Base-by-base conservation (phyloP, 2,888 invertebrate genomes). In the Dicranocentrus wangi region DNA sequence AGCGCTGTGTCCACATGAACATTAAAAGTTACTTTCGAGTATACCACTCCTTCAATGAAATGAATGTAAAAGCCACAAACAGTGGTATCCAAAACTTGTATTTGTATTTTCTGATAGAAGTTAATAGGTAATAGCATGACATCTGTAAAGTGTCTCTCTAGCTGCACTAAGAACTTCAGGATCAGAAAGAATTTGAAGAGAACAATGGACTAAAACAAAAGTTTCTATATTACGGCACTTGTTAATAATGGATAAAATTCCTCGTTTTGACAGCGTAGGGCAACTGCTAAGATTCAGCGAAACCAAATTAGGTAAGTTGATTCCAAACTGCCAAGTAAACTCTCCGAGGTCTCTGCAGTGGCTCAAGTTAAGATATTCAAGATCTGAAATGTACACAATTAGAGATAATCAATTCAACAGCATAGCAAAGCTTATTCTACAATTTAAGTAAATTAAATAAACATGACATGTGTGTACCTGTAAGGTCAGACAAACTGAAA, bases 171-270 rank as follows among this genome's bases (percentile, higher is more conserved):
- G 27, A 2, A 79, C 68, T 55, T 79, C 79, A 8, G 72, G 3
- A 60, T 76, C 71, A 27, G 71, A 53, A 2, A 82, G 10, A 28
- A 70, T 76, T 53, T 55, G 51, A 8, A 28, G 58, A 0, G 76
- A 55, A n/a, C 71, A 76, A 27, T 65, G 70, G 1, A 82, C 15
- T 25, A 82, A 13, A 17, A 32, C 43, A 17, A 82, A 25, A 19
- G 63, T 17, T 51, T 82, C 82, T 7, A 82, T 21, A 39, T 73
- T 82, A 0, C 73, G 72, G 55, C 82, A 82, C 19, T 68, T 72
- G 3, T 51, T 60, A 23, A 69, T 66, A 32, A 82, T 78, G 2
- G 71, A 71, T 47, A 72, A 39, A 10, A 82, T 27, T 17, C 78
- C 78, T 17, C 28, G 39, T 61, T 51, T 66, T 1, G 78, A 72